Evolutionary conservation across 2,113 vertebrate species (phyloP), one percentile per base, ranked within the genome.

Genomic region (Nansenia antarctica): DNA sequence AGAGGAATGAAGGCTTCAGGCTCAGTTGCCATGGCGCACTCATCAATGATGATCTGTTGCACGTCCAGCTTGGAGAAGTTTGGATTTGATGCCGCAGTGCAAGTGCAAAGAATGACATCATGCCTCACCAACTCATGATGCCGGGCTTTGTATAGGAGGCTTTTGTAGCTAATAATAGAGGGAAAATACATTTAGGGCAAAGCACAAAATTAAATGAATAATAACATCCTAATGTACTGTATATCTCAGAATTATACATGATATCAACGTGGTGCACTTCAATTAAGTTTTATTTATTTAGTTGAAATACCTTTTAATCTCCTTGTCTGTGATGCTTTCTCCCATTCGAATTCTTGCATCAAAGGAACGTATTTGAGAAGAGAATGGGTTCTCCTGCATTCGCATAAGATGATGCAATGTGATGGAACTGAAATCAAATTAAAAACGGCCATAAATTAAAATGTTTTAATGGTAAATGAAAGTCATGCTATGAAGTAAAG

Each of bases 21-120:
- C 65, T 95, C 94, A 0, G 93, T 94, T 83, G 92, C 92, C 94
- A 95, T 94, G 72, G 88, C 93, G 0, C 93, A 94, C 78, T 95
- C 93, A 0, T 96, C 94, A 0, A 95, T 82, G 42, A 96, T 81
- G 18, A 94, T 79, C 80, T 95, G 94, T 42, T n/a, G 76, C 54
- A 93, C 66, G 0, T 84, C 39, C 69, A 95, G 81, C 0, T 63
- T 2, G 6, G 27, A 64, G 63, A 95, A 86, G 49, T 11, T 3
- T 0, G 0, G 0, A 0, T 84, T 71, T 0, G 90, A 86, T 0
- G 93, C 83, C 0, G 87, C 78, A 0, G 90, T 89, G 63, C 94
- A 95, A 0, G 94, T 95, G 73, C 93, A 95, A 47, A 95, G 81
- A 65, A 95, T 85, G 57, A 94, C 73, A 0, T 91, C 55, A 15